phyloP scores from a whole-genome alignment of 2,888 invertebrate genomes.

The Orchesella flavescens region DNA sequence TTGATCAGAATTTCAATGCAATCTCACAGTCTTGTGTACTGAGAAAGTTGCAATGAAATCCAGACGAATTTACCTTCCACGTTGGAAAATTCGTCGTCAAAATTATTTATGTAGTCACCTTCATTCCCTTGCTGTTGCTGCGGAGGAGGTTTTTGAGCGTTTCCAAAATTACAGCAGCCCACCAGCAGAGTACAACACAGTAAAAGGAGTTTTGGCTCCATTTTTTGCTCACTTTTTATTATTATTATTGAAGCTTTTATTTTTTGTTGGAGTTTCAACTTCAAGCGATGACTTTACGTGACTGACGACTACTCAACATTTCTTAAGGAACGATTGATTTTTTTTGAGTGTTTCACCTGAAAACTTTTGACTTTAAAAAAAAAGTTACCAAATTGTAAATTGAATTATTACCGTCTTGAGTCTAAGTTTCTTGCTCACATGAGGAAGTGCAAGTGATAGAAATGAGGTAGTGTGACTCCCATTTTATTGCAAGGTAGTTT shows the following conservation, averaged over 20 bases:
- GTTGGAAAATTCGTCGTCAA: constrained; percentile 21
- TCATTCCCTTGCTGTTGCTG: constrained; percentile 29
- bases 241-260: not conserved
- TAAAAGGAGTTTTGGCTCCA: constrained; percentile 26
- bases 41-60: not conserved
- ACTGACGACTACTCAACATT: not conserved
- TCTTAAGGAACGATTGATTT: not conserved
- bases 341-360: no score
- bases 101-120: constrained; percentile 34
- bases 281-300: no score
- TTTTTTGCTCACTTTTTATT: not conserved
- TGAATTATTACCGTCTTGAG: no score
- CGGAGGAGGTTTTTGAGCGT: constrained; percentile 2
- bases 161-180: constrained; percentile 11
- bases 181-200: constrained; percentile 22
- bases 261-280: not conserved
- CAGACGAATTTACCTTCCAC: not conserved
- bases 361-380: no score
- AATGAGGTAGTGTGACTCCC: constrained; percentile 21
- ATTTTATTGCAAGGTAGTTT: constrained; percentile 39
- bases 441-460: constrained; percentile 40
- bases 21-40: no score
- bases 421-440: not conserved
- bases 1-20: not conserved
- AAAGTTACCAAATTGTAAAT: no score